Conservation (phyloP, 2,888 invertebrate species). For the Eupsilia transversa region DNA sequence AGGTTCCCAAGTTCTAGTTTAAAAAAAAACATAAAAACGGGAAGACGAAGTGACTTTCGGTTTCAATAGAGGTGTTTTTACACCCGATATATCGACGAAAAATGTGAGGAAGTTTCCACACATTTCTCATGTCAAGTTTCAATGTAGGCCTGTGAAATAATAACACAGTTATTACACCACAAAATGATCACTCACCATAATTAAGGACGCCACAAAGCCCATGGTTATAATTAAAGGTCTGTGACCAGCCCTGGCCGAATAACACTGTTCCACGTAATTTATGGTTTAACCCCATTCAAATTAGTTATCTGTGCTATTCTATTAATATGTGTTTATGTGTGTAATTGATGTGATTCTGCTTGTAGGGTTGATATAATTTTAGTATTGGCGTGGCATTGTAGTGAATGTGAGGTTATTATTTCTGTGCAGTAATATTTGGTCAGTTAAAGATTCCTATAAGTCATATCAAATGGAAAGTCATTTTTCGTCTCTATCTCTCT, state of each 20-base stretch:
- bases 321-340: conserved; percentile 1
- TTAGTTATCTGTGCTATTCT: conserved; percentile 31
- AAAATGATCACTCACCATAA: conserved; percentile 32
- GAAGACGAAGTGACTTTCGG: too few species aligned
- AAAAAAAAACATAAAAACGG: too few species aligned
- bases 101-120: too few species aligned
- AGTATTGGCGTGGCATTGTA: not conserved
- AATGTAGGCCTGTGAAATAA: not conserved
- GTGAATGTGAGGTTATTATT: not conserved
- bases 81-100: not conserved
- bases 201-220: conserved; percentile 25
- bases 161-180: not conserved
- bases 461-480: not conserved
- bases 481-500: not conserved
- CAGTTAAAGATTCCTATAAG: not conserved
- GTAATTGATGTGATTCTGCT: conserved; percentile 13
- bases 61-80: too few species aligned
- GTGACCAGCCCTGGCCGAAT: conserved; percentile 43
- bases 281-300: conserved; percentile 37
- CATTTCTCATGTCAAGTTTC: not conserved
- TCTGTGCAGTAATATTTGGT: not conserved
- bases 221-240: conserved; percentile 51
- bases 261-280: conserved; percentile 43
- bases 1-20: too few species aligned
- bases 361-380: conserved; percentile 8